Conservation (phyloP, 2,888 invertebrate species). For the Hyles lineata region DNA sequence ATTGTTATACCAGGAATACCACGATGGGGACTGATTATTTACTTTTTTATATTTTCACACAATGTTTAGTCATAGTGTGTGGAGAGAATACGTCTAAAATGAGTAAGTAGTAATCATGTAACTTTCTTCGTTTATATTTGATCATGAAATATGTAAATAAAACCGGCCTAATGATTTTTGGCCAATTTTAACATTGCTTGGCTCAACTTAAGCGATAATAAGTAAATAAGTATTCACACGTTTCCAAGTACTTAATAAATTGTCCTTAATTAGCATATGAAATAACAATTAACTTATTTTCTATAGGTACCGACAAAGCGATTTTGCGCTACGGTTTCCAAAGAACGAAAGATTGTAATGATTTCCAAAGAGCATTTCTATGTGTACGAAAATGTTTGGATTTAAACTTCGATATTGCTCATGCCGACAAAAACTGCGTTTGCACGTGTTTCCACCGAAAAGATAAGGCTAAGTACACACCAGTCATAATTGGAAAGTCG, state of each 20-base stretch:
- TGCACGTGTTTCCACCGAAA: slow-evolving; percentile 63
- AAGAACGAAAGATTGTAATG: slow-evolving; percentile 54
- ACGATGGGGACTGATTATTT: slow-evolving; percentile 4
- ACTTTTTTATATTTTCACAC: slow-evolving; percentile 1
- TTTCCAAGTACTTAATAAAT: no score
- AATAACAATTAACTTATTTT: background rate
- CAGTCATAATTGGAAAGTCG: slow-evolving; percentile 27
- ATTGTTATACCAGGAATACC: background rate
- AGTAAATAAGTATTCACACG: no score
- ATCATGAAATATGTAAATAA: no score
- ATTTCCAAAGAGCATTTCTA: slow-evolving; percentile 58
- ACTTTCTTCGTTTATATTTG: background rate
- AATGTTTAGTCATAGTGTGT: slow-evolving; percentile 2
- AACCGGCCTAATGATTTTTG: no score
- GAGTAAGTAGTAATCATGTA: slow-evolving; percentile 1
- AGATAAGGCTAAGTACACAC: slow-evolving; percentile 49
- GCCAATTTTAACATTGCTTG: no score
- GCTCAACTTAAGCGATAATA: no score
- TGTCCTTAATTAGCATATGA: no score
- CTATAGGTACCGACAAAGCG: slow-evolving; percentile 39
- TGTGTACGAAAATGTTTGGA: slow-evolving; percentile 68
- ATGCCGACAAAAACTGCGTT: slow-evolving; percentile 60
- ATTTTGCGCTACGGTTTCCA: slow-evolving; percentile 70
- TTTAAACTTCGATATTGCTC: slow-evolving; percentile 60
- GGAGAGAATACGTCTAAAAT: slow-evolving; percentile 15